Percentiles rank a stretch among this genome's conserved stretches.
These are phyloP conservation scores for Drosophila picticornis DNA, from an alignment of 2,888 invertebrate genomes.

Conservation along the genomic window DNA sequence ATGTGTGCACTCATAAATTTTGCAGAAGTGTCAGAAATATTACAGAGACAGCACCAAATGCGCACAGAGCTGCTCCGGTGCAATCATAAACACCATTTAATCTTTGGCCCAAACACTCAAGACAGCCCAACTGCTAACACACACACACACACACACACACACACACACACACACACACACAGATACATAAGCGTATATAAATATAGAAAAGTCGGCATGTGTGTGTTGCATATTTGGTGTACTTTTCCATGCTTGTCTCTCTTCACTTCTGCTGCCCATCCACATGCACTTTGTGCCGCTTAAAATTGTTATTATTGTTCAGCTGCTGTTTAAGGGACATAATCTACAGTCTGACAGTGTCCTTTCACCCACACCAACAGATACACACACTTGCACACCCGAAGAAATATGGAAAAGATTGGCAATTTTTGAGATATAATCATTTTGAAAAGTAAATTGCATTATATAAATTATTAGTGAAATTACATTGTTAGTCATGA, in stretches of 20 bases:
- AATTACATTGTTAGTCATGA: not conserved
- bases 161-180: no score
- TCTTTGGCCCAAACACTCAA: conserved; percentile 78
- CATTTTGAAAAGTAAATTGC: not conserved
- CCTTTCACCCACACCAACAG: conserved; percentile 7
- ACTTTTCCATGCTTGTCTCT: conserved; percentile 40
- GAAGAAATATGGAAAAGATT: conserved; percentile 1
- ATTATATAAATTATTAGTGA: not conserved
- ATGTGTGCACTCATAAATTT: conserved; percentile 64
- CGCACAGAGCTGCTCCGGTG: conserved; percentile 37
- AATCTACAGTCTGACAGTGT: conserved; percentile 32
- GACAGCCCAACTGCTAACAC: conserved; percentile 32
- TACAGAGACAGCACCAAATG: conserved; percentile 44
- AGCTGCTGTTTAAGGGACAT: conserved; percentile 50
- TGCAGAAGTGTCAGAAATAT: conserved; percentile 76
- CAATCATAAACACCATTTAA: conserved; percentile 80
- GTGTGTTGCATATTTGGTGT: conserved; percentile 30
- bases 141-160: conserved; percentile 19
- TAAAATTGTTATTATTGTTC: conserved; percentile 57
- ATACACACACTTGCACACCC: not conserved
- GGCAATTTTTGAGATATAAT: not conserved
- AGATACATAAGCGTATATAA: conserved; percentile 12
- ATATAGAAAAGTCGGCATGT: conserved; percentile 5
- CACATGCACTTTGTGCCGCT: conserved; percentile 48
- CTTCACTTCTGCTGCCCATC: conserved; percentile 29